Base-by-base conservation (phyloP, 2,113 vertebrate species). In the Paramisgurnus dabryanus region DNA sequence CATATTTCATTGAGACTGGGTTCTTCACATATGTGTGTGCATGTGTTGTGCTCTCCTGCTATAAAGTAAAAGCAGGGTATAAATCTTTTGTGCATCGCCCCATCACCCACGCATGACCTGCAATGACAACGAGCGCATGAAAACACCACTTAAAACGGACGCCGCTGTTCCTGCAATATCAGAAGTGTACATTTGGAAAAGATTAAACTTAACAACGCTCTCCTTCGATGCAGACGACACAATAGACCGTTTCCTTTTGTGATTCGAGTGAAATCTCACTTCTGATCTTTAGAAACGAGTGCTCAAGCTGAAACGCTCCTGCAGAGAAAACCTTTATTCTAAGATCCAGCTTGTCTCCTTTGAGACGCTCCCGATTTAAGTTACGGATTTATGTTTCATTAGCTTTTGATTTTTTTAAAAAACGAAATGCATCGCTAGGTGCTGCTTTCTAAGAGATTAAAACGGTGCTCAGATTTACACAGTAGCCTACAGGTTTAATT, bases 51-150 rank as follows among this genome's bases (percentile, higher is more conserved):
- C 78, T 72, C 73, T 80, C 61, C 71, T 80, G 41, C 9, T 17
- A 6, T 67, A 10, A 27, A 77, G 71, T 83, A 76, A 80, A 83
- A 77, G 60, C 41, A 43, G 13, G 47, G 10, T 71, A 49, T 43
- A 1, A 69, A 63, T 71, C 78, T 60, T 47, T 47, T 75, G 43
- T 34, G 72, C 78, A 83, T 76, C 82, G 15, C 53, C 43, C 61
- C 17, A 55, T 53, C 78, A 71, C 78, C 82, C 78, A 83, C 78
- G 18, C 78, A 66, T 53, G 76, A 80, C 82, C 71, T 45, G 40
- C 8, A 8, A 17, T 39, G 10, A n/a, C 58, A 57, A 68, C 13
- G 58, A 22, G 13, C n/a, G 34, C 60, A 80, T n/a, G 40, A 4
- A 45, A 70, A 49, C 22, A 11, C 15, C 66, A 50, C 64, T 79